phyloP scores from a whole-genome alignment of 2,797 vertebrate genomes.

The Florisuga fusca region DNA sequence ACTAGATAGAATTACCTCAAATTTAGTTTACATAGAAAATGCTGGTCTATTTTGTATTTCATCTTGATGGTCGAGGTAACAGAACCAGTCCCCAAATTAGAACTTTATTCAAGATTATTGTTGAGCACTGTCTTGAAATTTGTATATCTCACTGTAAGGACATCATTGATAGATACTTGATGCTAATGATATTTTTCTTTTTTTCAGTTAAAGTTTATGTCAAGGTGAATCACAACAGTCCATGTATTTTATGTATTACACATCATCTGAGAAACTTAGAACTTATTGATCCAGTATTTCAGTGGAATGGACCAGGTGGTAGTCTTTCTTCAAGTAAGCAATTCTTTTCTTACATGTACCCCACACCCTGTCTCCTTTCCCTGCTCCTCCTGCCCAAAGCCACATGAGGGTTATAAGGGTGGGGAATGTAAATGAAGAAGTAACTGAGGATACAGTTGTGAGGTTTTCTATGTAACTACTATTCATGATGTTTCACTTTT shows the following conservation, averaged over 20 bases:
- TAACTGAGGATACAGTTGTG: neutral
- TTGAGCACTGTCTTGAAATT: neutral
- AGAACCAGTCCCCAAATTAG: neutral
- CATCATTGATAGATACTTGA: neutral
- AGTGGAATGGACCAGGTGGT: conserved; percentile 73
- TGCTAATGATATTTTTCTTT: neutral
- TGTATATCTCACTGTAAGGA: neutral
- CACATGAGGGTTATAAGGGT: neutral
- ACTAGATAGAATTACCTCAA: neutral
- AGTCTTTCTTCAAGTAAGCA: conserved; percentile 64
- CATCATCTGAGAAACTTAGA: conserved; percentile 62
- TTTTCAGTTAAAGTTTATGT: conserved; percentile 78
- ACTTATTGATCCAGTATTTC: conserved; percentile 73
- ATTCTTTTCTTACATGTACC: neutral
- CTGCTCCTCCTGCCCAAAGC: neutral
- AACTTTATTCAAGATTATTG: neutral
- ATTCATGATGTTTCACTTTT: neutral
- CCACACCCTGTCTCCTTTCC: accelerated
- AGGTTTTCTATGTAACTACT: neutral
- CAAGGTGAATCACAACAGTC: conserved; percentile 69
- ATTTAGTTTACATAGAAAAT: neutral
- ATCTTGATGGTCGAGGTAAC: neutral
- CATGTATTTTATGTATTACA: conserved; percentile 68
- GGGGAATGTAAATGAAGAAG: neutral
- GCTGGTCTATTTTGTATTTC: neutral